phyloP scores from a whole-genome alignment of 1,140 invertebrate genomes.

The Phortica variegata region DNA sequence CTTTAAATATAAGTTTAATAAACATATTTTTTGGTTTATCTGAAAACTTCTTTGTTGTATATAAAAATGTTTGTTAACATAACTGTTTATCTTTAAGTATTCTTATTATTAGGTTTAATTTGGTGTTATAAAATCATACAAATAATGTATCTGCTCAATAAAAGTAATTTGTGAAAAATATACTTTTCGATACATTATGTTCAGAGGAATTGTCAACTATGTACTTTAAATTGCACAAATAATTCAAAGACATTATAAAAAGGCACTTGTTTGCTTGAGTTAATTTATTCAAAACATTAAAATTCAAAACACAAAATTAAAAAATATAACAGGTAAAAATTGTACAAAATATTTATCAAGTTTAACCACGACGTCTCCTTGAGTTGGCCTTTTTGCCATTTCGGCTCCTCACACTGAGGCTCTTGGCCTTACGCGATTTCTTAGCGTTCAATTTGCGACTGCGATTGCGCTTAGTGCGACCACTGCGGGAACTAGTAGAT shows the following conservation, averaged over 20 bases:
- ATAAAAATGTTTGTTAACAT: constrained; percentile 27
- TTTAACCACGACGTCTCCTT: neutral
- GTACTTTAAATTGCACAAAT: too few species aligned
- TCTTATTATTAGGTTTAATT: too few species aligned
- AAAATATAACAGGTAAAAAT: neutral
- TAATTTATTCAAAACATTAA: constrained; percentile 20
- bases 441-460: too few species aligned
- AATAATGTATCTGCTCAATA: too few species aligned
- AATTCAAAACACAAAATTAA: constrained; percentile 18
- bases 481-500: neutral
- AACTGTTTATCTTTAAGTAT: too few species aligned
- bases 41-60: neutral
- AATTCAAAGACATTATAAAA: too few species aligned
- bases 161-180: too few species aligned
- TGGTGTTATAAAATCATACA: too few species aligned
- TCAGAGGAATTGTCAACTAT: too few species aligned
- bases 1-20: constrained; percentile 25
- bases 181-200: too few species aligned
- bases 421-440: too few species aligned
- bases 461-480: constrained; percentile 10
- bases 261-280: too few species aligned
- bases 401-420: neutral
- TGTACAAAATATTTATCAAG: constrained; percentile 9
- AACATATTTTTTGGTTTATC: constrained; percentile 1
- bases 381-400: neutral